phyloP scores from a whole-genome alignment of 2,888 invertebrate genomes.

The Thecophora atra region DNA sequence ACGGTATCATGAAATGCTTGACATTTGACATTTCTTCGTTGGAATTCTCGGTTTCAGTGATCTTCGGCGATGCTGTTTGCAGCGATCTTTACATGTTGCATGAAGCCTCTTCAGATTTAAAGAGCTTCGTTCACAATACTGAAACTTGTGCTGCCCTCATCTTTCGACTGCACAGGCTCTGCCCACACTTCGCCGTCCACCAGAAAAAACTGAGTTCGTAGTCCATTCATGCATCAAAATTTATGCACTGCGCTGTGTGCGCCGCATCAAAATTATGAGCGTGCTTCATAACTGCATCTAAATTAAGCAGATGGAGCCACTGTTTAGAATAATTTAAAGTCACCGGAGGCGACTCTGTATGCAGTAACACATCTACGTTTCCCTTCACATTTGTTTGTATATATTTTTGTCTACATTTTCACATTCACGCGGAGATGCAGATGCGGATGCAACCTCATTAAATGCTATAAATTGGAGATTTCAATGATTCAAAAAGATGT shows the following conservation, averaged over 20 bases:
- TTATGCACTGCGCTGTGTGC: background rate
- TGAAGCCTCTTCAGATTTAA: no score
- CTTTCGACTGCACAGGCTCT: no score
- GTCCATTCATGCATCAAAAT: background rate
- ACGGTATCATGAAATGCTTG: no score
- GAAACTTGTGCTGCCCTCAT: no score
- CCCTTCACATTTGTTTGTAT: background rate
- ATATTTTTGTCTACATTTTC: background rate
- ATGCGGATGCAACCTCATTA: constrained; percentile 35
- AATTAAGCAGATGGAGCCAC: constrained; percentile 47
- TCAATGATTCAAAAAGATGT: no score
- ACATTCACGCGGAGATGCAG: constrained; percentile 27
- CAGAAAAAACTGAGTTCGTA: no score
- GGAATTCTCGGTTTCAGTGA: no score
- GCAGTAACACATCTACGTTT: background rate
- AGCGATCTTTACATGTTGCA: no score
- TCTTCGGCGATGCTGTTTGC: no score
- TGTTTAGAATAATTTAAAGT: constrained; percentile 23
- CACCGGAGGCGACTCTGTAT: background rate
- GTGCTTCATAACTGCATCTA: constrained; percentile 52
- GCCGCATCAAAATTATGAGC: constrained; percentile 46
- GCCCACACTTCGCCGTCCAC: no score
- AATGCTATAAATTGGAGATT: constrained; percentile 31
- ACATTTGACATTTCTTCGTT: no score
- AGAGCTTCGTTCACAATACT: no score